A percentile compares a stretch with the other conserved stretches of the same genome.
phyloP scores from a whole-genome alignment of 2,113 vertebrate genomes.

The Rostratula benghalensis region DNA sequence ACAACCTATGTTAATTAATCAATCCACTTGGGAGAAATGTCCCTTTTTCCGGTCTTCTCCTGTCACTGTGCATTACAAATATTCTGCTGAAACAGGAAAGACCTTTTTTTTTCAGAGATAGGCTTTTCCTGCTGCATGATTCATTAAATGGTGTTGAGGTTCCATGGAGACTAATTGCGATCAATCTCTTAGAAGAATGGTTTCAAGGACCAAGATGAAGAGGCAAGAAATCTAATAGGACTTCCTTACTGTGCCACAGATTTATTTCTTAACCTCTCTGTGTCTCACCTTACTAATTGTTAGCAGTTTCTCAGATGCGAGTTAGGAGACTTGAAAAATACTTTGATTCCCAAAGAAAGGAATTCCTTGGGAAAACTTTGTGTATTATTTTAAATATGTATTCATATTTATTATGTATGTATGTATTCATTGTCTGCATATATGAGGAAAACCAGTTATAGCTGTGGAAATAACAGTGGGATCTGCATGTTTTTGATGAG shows the following conservation, averaged over 20 bases:
- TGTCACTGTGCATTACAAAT: conserved; percentile 52
- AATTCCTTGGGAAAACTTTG: not conserved
- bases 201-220: not conserved
- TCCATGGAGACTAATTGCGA: conserved; percentile 44
- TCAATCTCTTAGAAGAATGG: conserved; percentile 29
- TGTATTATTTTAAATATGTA: not conserved
- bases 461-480: not conserved
- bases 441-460: not conserved
- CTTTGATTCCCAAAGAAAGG: not conserved
- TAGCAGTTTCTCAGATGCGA: not conserved
- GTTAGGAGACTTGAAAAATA: not conserved
- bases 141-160: conserved; percentile 14
- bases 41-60: conserved; percentile 24
- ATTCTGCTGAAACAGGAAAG: conserved; percentile 37
- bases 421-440: not conserved
- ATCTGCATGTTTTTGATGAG: not conserved
- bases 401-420: not conserved
- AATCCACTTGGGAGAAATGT: conserved; percentile 32
- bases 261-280: not conserved
- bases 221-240: not conserved
- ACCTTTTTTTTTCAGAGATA: not conserved
- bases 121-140: conserved; percentile 38
- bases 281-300: not conserved
- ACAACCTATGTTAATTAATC: conserved; percentile 43
- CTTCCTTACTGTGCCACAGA: not conserved